phyloP scores from a whole-genome alignment of 2,113 vertebrate genomes.

The Oncorhynchus masou region DNA sequence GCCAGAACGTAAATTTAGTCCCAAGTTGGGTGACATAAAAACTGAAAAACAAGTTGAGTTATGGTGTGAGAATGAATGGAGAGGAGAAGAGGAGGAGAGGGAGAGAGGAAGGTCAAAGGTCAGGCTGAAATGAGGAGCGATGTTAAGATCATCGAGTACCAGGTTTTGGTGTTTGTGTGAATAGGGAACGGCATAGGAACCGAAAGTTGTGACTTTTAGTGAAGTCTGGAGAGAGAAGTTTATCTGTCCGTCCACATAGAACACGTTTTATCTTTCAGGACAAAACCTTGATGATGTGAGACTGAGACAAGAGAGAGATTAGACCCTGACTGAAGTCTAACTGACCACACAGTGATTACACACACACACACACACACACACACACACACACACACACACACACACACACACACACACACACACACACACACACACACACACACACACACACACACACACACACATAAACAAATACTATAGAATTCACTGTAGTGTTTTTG shows the following conservation, averaged over 20 bases:
- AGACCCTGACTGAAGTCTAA: not conserved
- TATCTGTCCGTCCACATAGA: not conserved
- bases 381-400: not conserved
- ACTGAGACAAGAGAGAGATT: not conserved
- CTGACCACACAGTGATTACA: not conserved
- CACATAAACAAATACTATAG: not conserved
- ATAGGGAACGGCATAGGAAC: not conserved
- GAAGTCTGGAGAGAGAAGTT: not conserved
- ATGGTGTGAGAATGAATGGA: not conserved
- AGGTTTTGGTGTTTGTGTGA: slow-evolving; percentile 17
- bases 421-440: not conserved
- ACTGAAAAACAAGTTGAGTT: not conserved
- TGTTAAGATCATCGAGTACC: slow-evolving; percentile 8
- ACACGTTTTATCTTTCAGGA: not conserved
- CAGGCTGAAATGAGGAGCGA: slow-evolving; percentile 15
- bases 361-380: not conserved
- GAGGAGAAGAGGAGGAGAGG: not conserved
- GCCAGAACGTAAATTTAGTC: slow-evolving; percentile 2
- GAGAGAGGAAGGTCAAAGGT: slow-evolving; percentile 10
- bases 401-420: not conserved
- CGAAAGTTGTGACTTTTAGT: not conserved
- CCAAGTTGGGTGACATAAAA: slow-evolving; percentile 17
- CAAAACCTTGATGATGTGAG: not conserved
- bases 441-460: slow-evolving; percentile 19
- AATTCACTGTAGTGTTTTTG: not conserved